Evolutionary conservation across 64 coral and sea anemone species (phyloP).

Genomic region (Exaiptasia diaphana): DNA sequence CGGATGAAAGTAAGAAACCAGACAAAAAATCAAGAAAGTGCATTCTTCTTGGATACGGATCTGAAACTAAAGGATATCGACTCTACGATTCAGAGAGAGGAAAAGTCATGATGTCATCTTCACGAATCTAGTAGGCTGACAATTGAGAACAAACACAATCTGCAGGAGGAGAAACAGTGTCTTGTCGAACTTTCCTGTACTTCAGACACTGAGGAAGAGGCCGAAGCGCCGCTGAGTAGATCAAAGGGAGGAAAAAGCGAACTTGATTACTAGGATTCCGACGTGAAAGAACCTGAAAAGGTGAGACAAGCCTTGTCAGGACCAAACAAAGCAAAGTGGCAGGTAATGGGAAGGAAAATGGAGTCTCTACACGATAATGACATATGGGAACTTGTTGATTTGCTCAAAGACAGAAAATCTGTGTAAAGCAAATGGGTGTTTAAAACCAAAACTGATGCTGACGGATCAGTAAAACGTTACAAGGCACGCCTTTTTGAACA

Average conservation of each 20-base stretch:
- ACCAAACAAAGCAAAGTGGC: background rate
- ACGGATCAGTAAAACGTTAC: conserved; percentile 14
- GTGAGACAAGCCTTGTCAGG: background rate
- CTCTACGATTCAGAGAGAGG: background rate
- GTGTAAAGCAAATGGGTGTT: conserved; percentile 38
- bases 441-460: conserved; percentile 25
- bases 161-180: background rate
- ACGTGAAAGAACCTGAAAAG: background rate
- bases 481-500: conserved; percentile 38
- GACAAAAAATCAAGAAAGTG: conserved; percentile 3
- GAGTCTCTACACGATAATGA: background rate
- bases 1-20: background rate
- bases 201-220: background rate
- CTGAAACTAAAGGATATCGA: conserved; percentile 8
- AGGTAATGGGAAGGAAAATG: background rate
- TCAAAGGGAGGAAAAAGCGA: background rate
- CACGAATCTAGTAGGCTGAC: background rate
- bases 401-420: conserved; percentile 3
- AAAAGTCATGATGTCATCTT: conserved; percentile 4
- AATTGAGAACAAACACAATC: background rate
- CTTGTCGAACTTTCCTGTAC: background rate
- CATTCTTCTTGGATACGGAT: conserved; percentile 5
- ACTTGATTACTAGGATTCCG: conserved; percentile 8
- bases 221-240: background rate
- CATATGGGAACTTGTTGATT: background rate